Conservation (phyloP, 2,888 invertebrate species). For the Spatulosminthurus flaviceps region DNA sequence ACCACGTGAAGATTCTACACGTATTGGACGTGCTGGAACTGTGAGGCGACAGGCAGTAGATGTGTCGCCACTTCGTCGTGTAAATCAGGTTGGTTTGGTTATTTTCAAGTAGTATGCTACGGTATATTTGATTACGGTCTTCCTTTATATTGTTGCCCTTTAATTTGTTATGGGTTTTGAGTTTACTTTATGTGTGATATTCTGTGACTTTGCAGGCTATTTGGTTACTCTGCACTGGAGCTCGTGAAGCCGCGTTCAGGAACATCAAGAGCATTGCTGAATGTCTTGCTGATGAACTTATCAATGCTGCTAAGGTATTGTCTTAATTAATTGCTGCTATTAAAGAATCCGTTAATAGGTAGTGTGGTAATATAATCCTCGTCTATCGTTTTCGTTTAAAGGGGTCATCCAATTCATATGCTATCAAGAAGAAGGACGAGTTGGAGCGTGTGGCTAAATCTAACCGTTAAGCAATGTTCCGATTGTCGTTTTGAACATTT, state of each 20-base stretch:
- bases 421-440: conserved; percentile 99
- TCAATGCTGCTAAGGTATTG: conserved; percentile 95
- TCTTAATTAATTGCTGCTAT: neutral
- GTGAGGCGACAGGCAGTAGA: conserved; percentile 99
- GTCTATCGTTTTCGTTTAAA: conserved; percentile 65
- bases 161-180: too few species aligned
- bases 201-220: conserved; percentile 74
- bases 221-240: conserved; percentile 98
- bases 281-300: conserved; percentile 99
- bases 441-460: conserved; percentile 99
- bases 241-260: conserved; percentile 98
- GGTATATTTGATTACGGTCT: too few species aligned
- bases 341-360: neutral
- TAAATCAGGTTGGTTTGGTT: conserved; percentile 80
- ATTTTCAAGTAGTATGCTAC: too few species aligned
- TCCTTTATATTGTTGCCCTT: too few species aligned
- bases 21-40: conserved; percentile 99
- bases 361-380: neutral
- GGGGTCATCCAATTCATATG: conserved; percentile 99
- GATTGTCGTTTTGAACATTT: conserved; percentile 36
- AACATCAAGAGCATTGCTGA: conserved; percentile 99
- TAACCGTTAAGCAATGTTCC: conserved; percentile 85
- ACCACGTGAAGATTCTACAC: conserved; percentile 98
- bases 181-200: too few species aligned
- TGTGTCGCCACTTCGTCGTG: conserved; percentile 96